Conservation (phyloP, 92 coral and sea anemone species). For the Hydrozoanthus gracilis region DNA sequence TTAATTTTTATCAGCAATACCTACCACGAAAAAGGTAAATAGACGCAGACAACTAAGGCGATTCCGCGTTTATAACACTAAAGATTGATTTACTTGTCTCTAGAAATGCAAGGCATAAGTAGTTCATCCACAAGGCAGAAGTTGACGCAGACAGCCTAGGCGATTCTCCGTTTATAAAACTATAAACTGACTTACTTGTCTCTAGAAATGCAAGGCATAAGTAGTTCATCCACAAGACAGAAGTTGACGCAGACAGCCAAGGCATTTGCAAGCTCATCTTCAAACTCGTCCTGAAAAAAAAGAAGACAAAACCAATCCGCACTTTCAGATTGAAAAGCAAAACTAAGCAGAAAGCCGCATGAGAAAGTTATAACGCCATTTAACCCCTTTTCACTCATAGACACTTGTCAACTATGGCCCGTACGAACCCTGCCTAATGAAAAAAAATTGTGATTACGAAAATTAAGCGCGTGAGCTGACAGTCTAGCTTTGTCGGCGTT, state of each 20-base stretch:
- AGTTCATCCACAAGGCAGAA: slow-evolving; percentile 91
- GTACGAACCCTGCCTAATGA: too few species aligned
- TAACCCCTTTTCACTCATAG: too few species aligned
- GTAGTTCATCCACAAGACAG: slow-evolving; percentile 87
- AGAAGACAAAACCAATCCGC: neutral
- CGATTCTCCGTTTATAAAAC: slow-evolving; percentile 32
- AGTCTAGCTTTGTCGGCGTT: too few species aligned
- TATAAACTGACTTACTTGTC: slow-evolving; percentile 59
- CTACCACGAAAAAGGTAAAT: too few species aligned
- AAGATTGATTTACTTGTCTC: slow-evolving; percentile 71
- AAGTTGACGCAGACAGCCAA: slow-evolving; percentile 92
- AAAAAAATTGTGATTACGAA: too few species aligned
- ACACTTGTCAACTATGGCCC: too few species aligned
- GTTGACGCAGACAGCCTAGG: slow-evolving; percentile 91
- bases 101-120: slow-evolving; percentile 71
- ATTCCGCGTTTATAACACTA: too few species aligned
- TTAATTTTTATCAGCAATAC: too few species aligned
- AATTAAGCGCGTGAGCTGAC: too few species aligned
- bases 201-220: slow-evolving; percentile 72
- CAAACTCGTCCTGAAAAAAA: slow-evolving; percentile 84
- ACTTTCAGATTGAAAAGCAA: neutral
- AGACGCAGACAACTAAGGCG: too few species aligned
- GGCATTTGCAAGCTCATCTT: slow-evolving; percentile 87
- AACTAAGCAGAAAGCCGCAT: neutral
- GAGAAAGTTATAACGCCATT: neutral